phyloP scores from a whole-genome alignment of 2,113 vertebrate genomes.

The Atrichornis clamosus region DNA sequence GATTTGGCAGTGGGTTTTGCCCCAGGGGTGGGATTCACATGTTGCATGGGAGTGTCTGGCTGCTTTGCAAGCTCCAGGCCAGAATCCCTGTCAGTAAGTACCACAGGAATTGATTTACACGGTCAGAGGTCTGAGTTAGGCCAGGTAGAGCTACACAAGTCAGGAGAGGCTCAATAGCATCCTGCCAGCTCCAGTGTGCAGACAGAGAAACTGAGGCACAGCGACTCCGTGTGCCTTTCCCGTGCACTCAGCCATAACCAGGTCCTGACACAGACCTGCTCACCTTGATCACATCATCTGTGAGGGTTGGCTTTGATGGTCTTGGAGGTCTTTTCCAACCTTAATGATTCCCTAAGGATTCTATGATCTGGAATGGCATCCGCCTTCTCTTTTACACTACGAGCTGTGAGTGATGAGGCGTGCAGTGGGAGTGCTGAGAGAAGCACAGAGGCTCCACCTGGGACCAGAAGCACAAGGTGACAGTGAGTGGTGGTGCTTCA shows the following conservation, averaged over 20 bases:
- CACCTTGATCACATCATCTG: neutral
- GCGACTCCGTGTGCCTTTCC: neutral
- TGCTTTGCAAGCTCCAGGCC: neutral
- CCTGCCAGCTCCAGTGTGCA: neutral
- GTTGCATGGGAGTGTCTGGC: neutral
- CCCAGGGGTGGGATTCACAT: neutral
- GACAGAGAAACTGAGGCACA: neutral
- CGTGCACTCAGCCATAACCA: accelerated
- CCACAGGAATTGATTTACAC: neutral
- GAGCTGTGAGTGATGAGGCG: too few species aligned
- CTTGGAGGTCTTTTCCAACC: neutral
- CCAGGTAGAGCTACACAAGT: neutral
- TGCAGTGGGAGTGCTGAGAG: neutral
- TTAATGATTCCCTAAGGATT: neutral
- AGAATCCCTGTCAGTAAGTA: neutral
- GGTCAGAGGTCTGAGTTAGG: neutral
- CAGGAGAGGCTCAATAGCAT: neutral
- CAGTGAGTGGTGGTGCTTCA: neutral
- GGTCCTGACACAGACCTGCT: neutral
- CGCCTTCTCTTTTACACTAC: neutral
- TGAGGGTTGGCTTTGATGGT: neutral
- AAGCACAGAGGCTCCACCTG: neutral
- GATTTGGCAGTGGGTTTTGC: neutral
- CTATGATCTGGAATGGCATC: accelerated
- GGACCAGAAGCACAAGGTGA: neutral